These are phyloP conservation scores for Recurvirostra avosetta DNA, from an alignment of 2,113 vertebrate species.

Conservation along the genomic window DNA sequence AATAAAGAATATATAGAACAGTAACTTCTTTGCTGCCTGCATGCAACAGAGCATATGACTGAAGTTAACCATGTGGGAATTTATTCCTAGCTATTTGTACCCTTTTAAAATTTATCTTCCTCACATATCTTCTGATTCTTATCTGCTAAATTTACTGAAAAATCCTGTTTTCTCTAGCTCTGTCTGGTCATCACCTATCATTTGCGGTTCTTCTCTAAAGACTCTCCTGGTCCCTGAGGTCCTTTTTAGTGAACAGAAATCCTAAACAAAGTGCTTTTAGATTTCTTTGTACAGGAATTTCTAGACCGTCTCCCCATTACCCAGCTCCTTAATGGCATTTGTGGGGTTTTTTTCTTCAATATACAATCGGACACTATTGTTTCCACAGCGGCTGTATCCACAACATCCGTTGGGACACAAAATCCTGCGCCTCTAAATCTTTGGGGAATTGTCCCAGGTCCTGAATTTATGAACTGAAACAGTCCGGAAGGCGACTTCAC, in stretches of 20 bases:
- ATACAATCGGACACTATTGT: background rate
- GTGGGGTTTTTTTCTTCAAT: background rate
- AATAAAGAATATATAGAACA: background rate
- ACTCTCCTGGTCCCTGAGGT: background rate
- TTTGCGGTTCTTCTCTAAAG: background rate
- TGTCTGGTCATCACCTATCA: background rate
- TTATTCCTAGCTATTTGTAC: background rate
- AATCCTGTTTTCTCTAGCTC: background rate
- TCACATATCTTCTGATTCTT: background rate
- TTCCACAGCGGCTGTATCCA: background rate
- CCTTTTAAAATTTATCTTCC: background rate
- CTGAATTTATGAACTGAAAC: conserved; percentile 44
- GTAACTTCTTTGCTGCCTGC: background rate
- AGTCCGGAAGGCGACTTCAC: accelerated
- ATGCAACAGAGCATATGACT: background rate
- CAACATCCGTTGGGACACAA: background rate
- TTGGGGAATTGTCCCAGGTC: conserved; percentile 64
- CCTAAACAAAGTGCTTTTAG: background rate
- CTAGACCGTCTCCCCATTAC: background rate
- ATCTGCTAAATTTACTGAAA: background rate
- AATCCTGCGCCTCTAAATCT: background rate
- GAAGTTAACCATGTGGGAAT: background rate
- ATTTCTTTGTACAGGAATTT: background rate
- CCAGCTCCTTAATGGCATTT: background rate
- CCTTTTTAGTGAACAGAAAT: background rate